These are phyloP conservation scores for Astropecten irregularis DNA, from an alignment of 53 echinoderm and acorn worm genomes.

Conservation along the genomic window DNA sequence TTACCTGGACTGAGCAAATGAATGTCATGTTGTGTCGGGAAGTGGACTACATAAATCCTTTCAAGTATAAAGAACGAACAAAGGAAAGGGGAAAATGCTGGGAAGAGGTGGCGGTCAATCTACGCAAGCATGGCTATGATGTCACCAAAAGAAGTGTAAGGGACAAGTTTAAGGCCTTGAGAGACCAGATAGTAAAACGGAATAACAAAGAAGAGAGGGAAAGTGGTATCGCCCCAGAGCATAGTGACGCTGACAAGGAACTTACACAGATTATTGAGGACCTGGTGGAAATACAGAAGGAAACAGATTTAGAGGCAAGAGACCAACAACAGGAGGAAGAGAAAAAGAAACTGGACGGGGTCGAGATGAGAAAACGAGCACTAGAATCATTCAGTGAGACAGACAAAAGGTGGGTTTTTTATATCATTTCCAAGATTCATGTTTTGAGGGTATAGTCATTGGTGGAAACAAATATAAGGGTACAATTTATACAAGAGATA, in stretches of 20 bases:
- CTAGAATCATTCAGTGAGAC: conserved; percentile 31
- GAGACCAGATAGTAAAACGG: background rate
- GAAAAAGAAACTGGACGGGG: conserved; percentile 39
- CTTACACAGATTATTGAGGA: conserved; percentile 33
- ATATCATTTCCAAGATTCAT: background rate
- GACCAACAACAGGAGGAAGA: conserved; percentile 16
- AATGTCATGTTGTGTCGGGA: conserved; percentile 22
- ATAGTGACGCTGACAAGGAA: conserved; percentile 9
- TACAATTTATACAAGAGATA: too few relatives aligned
- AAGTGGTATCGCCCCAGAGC: conserved; percentile 13
- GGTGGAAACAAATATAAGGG: too few relatives aligned
- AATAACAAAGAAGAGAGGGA: conserved; percentile 20
- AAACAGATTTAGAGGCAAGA: background rate
- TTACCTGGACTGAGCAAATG: conserved; percentile 12
- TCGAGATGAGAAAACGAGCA: conserved; percentile 41
- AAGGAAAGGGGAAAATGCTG: conserved; percentile 41
- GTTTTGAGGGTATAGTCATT: too few relatives aligned
- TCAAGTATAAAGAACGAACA: conserved; percentile 15
- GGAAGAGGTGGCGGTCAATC: conserved; percentile 16
- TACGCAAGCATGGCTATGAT: background rate
- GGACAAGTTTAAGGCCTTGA: conserved; percentile 8
- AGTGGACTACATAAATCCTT: conserved; percentile 25
- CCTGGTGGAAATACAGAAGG: conserved; percentile 24
- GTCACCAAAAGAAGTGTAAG: conserved; percentile 33
- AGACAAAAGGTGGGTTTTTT: background rate